Evolutionary conservation across 2,888 invertebrate genomes (phyloP).

Genomic region (Himalopsyche anomala): DNA sequence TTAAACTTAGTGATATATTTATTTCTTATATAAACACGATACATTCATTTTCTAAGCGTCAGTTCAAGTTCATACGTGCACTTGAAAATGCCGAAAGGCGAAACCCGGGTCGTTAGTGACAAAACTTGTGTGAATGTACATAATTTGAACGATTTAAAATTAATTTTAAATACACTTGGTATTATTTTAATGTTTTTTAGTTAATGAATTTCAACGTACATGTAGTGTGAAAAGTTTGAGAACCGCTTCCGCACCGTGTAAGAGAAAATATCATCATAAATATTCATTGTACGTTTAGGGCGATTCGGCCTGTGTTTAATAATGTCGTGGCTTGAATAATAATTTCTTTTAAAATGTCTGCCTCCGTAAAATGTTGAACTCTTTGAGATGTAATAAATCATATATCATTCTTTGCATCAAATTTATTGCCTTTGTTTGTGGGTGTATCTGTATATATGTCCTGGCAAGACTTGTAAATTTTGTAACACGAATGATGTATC

Average conservation of each 20-base stretch:
- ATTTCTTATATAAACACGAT: too few species aligned
- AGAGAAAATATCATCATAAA: conserved; percentile 42
- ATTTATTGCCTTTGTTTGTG: conserved; percentile 12
- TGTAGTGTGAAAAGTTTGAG: not conserved
- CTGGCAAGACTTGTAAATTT: not conserved
- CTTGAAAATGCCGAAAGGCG: too few species aligned
- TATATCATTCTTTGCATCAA: conserved; percentile 12
- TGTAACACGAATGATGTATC: not conserved
- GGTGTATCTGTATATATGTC: conserved; percentile 15
- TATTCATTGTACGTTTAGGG: conserved; percentile 40
- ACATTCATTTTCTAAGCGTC: too few species aligned
- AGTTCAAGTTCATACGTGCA: too few species aligned
- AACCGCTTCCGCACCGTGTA: not conserved
- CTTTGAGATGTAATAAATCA: conserved; percentile 22
- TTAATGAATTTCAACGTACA: not conserved
- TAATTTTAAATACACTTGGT: too few species aligned
- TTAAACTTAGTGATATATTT: too few species aligned
- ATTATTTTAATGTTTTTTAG: too few species aligned
- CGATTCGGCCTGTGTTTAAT: conserved; percentile 36
- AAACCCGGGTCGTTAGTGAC: too few species aligned
- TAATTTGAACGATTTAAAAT: too few species aligned
- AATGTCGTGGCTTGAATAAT: conserved; percentile 44
- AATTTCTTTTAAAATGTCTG: conserved; percentile 20
- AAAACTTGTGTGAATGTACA: too few species aligned
- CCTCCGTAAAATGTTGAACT: conserved; percentile 22